Base-by-base conservation (phyloP, 2,113 vertebrate species). In the Campylomormyrus numenius region DNA sequence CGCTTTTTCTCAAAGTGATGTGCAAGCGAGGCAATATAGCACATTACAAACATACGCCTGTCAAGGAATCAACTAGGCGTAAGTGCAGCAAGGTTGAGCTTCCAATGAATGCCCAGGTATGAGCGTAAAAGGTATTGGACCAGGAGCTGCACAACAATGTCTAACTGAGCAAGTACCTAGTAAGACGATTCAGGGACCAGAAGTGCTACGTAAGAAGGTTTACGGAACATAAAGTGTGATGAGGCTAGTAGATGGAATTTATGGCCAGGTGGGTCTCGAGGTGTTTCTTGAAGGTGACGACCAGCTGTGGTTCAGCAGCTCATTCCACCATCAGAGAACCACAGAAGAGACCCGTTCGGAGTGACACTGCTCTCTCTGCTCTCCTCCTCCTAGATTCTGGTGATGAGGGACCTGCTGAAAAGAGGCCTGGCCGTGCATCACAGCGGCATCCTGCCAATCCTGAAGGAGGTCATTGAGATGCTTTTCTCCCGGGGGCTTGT, bases 401-500 rank as follows among this genome's bases (percentile, higher is more conserved):
- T 96, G 89, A 97, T 98, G 97, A 94, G 96, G 0, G 96, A 97
- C 90, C 94, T 98, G 90, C 90, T 98, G 94, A 97, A 97, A 89
- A 96, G 97, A 0, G 98, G 97, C 77, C 95, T 98, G 49, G 98
- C 96, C 0, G 97, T 98, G 39, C 98, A 98, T 90, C 98, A 98
- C 91, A 98, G 98, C 0, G 98, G 98, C 31, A 97, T 98, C 92
- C 96, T 98, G 92, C 98, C 98, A 8, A 98, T 98, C 84, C 96
- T 98, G 88, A 98, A 98, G 95, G 98, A 98, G 91, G 97, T 98
- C 5, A 97, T 97, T 58, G 98, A 98, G 94, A 98, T 98, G 98
- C 96, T 98, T 0, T 98, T 98, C 93, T 97, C 97, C 15, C 94
- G 95, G 1, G 98, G 97, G 15, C 95, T 96, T 1, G 96, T 96